Conservation (phyloP, 2,797 vertebrate species). For the Pteropus rufus region DNA sequence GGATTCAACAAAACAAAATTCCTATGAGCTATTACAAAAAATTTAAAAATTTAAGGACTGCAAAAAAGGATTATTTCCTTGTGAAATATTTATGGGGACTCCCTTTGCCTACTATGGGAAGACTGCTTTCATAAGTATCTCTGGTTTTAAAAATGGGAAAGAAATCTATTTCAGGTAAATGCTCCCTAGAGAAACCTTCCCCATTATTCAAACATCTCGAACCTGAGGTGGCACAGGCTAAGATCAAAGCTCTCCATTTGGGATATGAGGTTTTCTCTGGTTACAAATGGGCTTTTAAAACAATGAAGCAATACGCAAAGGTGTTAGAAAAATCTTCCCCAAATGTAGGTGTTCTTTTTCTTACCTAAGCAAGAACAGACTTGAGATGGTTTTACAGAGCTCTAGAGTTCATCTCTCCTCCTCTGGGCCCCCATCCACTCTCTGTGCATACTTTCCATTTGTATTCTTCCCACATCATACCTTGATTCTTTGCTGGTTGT, state of each 20-base stretch:
- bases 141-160: slow-evolving; percentile 42
- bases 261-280: slow-evolving; percentile 40
- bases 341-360: not conserved
- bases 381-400: not conserved
- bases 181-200: not conserved
- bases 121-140: slow-evolving; percentile 49
- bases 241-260: slow-evolving; percentile 46
- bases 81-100: slow-evolving; percentile 44
- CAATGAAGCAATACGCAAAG: not conserved
- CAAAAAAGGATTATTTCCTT: not conserved
- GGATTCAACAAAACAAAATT: not conserved
- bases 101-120: not conserved
- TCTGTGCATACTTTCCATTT: not conserved
- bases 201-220: slow-evolving; percentile 31
- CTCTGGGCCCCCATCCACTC: not conserved
- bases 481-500: not conserved
- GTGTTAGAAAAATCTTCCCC: not conserved
- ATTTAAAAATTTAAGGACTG: not conserved
- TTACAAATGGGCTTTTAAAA: slow-evolving; percentile 55
- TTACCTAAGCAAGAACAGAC: not conserved
- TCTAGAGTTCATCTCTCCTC: not conserved
- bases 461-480: not conserved
- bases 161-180: slow-evolving; percentile 54
- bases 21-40: not conserved
- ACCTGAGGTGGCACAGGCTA: not conserved